Evolutionary conservation across 2,888 invertebrate species (phyloP).

Genomic region (Coleophora flavipennella): DNA sequence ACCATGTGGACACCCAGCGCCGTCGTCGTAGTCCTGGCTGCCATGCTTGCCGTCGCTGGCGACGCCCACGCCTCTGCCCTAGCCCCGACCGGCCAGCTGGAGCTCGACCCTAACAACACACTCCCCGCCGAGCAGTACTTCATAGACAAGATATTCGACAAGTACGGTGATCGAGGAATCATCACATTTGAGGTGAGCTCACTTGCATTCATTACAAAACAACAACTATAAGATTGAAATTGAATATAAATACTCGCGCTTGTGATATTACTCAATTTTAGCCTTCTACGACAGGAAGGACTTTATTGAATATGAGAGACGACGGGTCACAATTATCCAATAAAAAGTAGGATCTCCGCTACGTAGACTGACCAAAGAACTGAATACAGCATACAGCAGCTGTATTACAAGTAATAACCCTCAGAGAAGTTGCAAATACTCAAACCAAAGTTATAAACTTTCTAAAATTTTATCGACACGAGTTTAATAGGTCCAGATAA

Average conservation of each 20-base stretch:
- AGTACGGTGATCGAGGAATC: conserved; percentile 69
- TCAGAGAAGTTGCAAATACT: too few species aligned
- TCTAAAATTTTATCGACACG: conserved; percentile 8
- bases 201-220: too few species aligned
- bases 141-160: conserved; percentile 68
- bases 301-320: too few species aligned
- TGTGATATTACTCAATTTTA: too few species aligned
- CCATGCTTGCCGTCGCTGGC: conserved; percentile 27
- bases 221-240: too few species aligned
- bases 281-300: too few species aligned
- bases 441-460: conserved; percentile 13
- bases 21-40: conserved; percentile 48
- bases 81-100: conserved; percentile 10
- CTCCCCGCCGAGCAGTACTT: conserved; percentile 59
- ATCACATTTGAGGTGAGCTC: conserved; percentile 70
- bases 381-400: neutral
- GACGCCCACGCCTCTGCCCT: conserved; percentile 14
- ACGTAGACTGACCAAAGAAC: neutral
- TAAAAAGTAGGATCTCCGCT: neutral
- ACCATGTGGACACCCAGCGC: conserved; percentile 47
- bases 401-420: neutral
- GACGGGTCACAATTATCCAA: too few species aligned
- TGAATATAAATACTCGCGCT: too few species aligned
- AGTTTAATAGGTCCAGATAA: too few species aligned
- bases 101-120: conserved; percentile 33